Evolutionary conservation across 2,113 vertebrate genomes (phyloP), one percentile per base, ranked within the genome.

Genomic region (Recurvirostra avosetta): DNA sequence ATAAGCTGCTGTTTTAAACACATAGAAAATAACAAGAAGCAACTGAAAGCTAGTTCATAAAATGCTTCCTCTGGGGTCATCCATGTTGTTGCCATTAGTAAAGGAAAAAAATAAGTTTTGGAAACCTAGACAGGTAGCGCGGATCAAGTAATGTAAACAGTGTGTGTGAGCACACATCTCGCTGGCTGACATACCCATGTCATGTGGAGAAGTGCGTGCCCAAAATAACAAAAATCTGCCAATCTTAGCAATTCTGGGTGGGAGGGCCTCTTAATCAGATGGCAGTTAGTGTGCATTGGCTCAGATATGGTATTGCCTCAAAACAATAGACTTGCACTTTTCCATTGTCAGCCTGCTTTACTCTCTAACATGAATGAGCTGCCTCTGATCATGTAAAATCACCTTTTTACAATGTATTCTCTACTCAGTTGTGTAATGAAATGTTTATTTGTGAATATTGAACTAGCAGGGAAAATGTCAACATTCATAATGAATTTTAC

Each of bases 171-270:
- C 18, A 30, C 40, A 55, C 32, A 40, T 52, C 4, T 15, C 0
- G 1, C 86, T 84, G 76, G 63, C 76, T 75, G 73, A 65, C 40
- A 15, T 49, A 47, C 8, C 32, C 30, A 1, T 49, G 68, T 89
- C 75, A 89, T 19, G 52, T 84, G 92, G 25, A 59, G 63, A 53
- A 83, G 8, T 26, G 13, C 3, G 1, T 92, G 79, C 83, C 73
- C 52, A 89, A 92, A 89, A 94, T 81, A 92, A 91, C 79, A 96
- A 84, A 94, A 88, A 77, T 53, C 65, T 91, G 61, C 70, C 70
- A 89, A 58, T 91, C 25, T 34, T 22, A 53, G 40, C 62, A 67
- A 4, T 53, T 94, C 41, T 73, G 56, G 6, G 45, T 87, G 47
- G 80, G 68, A 91, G 30, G 5, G 25, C 9, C 75, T 86, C 43